These are phyloP conservation scores for Sebastes kiyomatsui DNA, from an alignment of 2,797 vertebrate species.

Conservation along the genomic window DNA sequence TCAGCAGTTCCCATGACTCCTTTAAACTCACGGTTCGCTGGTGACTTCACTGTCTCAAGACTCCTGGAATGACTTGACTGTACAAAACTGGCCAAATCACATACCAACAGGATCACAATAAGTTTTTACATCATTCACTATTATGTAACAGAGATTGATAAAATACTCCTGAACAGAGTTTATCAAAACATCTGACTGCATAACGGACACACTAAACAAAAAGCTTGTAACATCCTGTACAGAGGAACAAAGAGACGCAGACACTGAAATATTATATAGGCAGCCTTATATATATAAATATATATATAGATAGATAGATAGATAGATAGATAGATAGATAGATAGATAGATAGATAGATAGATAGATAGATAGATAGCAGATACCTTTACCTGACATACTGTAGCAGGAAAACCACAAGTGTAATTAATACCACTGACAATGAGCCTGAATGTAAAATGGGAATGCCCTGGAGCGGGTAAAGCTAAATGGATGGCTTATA, in stretches of 20 bases:
- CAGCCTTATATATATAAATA: too few relatives aligned
- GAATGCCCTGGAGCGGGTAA: too few relatives aligned
- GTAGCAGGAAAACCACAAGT: too few relatives aligned
- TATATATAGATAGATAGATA: too few relatives aligned
- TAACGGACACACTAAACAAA: neutral
- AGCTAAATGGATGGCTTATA: neutral
- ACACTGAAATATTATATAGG: too few relatives aligned
- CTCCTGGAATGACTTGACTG: too few relatives aligned
- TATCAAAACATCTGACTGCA: neutral
- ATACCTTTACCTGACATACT: neutral
- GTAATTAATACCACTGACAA: neutral
- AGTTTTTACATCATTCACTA: neutral
- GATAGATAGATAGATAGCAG: too few relatives aligned
- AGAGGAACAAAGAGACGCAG: too few relatives aligned
- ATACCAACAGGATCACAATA: neutral
- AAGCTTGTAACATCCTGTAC: too few relatives aligned
- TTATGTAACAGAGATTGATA: neutral
- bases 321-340: fast-evolving
- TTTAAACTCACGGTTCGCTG: neutral
- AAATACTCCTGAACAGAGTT: neutral
- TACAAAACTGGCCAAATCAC: neutral
- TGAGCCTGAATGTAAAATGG: neutral
- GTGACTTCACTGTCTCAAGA: neutral
- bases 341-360: too few relatives aligned
- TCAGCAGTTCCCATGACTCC: too few relatives aligned